phyloP scores from a whole-genome alignment of 2,888 invertebrate species.

The Aspidapion aeneum region DNA sequence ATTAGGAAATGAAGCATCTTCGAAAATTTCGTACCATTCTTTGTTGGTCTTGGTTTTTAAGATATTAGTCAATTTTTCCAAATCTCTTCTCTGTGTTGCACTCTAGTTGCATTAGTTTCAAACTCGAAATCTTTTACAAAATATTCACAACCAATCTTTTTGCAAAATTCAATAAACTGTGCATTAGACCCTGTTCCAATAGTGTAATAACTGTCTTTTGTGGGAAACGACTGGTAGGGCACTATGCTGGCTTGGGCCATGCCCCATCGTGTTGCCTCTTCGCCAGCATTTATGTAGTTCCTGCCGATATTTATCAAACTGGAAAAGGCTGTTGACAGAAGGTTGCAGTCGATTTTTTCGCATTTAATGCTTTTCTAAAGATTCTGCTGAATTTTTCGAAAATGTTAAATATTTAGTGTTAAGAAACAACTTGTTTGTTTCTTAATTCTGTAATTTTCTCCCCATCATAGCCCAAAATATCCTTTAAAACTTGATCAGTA shows the following conservation, averaged over 20 bases:
- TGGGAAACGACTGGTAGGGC: constrained; percentile 88
- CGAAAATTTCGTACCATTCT: constrained; percentile 73
- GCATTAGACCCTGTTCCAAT: constrained; percentile 84
- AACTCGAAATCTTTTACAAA: constrained; percentile 65
- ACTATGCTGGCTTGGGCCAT: constrained; percentile 90
- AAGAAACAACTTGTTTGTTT: constrained; percentile 46
- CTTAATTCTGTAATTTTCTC: constrained; percentile 55
- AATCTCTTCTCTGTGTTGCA: constrained; percentile 70
- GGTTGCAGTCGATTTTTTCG: constrained; percentile 90
- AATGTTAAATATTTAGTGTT: too few relatives aligned
- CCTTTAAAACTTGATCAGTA: constrained; percentile 70
- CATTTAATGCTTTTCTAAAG: constrained; percentile 74
- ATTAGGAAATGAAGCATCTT: constrained; percentile 75
- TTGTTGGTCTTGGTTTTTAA: constrained; percentile 61
- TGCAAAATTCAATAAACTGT: constrained; percentile 74
- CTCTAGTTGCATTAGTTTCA: constrained; percentile 68
- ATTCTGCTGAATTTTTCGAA: too few relatives aligned
- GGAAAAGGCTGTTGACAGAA: constrained; percentile 90
- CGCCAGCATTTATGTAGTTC: constrained; percentile 83
- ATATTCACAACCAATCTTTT: constrained; percentile 57
- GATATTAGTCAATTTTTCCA: constrained; percentile 58
- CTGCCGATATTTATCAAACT: constrained; percentile 85
- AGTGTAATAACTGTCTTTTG: constrained; percentile 79
- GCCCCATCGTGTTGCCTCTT: constrained; percentile 78
- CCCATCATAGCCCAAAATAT: constrained; percentile 61